Percentiles rank a stretch among this genome's conserved stretches.
phyloP scores from a whole-genome alignment of 30 jellyfish, hydroid and myxozoan genomes.

The Aurelia sp. region DNA sequence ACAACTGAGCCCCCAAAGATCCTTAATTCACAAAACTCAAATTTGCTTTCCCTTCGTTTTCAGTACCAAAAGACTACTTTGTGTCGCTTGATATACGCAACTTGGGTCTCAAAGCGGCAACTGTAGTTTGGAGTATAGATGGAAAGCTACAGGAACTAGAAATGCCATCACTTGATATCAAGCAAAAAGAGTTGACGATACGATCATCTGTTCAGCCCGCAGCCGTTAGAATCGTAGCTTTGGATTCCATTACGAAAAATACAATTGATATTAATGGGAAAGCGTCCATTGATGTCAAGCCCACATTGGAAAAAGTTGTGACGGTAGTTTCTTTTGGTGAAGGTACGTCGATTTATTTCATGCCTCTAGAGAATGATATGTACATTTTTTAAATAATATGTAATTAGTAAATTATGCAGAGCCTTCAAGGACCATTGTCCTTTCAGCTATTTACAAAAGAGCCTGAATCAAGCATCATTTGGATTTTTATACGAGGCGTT shows the following conservation, averaged over 20 bases:
- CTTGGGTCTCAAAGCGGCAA: constrained; percentile 39
- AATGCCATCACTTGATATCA: constrained; percentile 22
- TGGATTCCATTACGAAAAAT: constrained; percentile 9
- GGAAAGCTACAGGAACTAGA: neutral
- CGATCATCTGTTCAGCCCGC: constrained; percentile 35
- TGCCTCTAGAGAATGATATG: no score
- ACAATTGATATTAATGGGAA: constrained; percentile 11
- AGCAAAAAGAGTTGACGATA: neutral
- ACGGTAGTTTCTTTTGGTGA: constrained; percentile 19
- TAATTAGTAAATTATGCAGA: no score
- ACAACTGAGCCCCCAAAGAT: no score
- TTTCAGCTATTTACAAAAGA: no score
- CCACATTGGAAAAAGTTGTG: neutral
- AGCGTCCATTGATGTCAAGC: neutral
- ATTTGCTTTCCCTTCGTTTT: neutral
- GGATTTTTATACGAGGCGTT: no score
- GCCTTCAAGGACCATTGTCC: no score
- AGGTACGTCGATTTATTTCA: neutral
- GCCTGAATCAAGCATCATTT: no score
- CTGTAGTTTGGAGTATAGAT: neutral
- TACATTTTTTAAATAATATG: no score
- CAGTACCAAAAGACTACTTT: constrained; percentile 5
- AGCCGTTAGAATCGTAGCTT: constrained; percentile 7
- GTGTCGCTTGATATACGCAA: constrained; percentile 30
- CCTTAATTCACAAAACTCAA: neutral